Evolutionary conservation across 2,888 invertebrate species (phyloP).

Genomic region (Scrobipalpa atriplicella): DNA sequence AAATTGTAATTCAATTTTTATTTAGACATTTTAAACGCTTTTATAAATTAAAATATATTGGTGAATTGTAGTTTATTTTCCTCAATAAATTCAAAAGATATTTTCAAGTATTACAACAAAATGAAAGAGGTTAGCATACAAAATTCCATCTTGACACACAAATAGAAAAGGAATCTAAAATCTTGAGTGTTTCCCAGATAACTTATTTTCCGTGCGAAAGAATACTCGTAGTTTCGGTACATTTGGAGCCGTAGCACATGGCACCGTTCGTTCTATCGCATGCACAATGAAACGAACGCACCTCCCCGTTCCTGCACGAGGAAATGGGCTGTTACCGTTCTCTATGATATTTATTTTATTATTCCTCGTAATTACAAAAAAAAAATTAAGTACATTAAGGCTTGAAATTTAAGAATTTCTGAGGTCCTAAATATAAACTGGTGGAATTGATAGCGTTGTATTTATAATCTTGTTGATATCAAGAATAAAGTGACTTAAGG

Average conservation of each 20-base stretch:
- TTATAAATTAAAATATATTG: too few relatives aligned
- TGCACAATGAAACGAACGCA: conserved; percentile 22
- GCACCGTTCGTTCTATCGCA: conserved; percentile 22
- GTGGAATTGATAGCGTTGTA: too few relatives aligned
- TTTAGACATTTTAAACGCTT: too few relatives aligned
- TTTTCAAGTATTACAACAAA: neutral
- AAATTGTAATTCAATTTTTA: neutral
- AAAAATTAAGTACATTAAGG: too few relatives aligned
- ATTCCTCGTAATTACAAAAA: too few relatives aligned
- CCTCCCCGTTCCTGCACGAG: conserved; percentile 20
- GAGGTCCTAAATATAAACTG: too few relatives aligned
- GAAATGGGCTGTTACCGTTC: conserved; percentile 13
- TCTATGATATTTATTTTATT: neutral
- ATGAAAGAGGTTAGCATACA: neutral
- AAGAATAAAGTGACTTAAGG: too few relatives aligned
- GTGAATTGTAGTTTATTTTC: too few relatives aligned
- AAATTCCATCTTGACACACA: neutral
- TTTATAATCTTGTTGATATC: too few relatives aligned
- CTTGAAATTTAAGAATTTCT: too few relatives aligned
- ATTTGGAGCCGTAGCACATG: neutral
- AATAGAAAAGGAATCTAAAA: conserved; percentile 5
- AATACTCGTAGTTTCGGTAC: neutral
- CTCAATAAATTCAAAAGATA: neutral
- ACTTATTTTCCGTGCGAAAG: conserved; percentile 3
- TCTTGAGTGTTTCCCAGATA: neutral